Evolutionary conservation across 1,140 invertebrate genomes (phyloP), one percentile per base, ranked within the genome.

Genomic region (Popillia japonica): DNA sequence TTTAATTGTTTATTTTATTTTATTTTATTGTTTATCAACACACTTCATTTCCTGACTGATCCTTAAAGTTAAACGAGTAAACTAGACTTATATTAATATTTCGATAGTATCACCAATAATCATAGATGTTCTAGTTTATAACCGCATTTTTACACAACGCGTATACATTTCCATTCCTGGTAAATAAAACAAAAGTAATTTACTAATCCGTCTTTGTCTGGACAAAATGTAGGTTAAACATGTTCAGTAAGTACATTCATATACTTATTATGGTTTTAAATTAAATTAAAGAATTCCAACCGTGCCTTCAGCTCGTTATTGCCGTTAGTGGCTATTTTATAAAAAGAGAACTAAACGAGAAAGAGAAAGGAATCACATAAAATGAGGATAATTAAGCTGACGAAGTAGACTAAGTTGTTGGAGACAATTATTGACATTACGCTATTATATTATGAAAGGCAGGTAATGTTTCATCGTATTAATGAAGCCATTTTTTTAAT

Each of bases 161-260:
- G n/a, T n/a, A n/a, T n/a, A n/a, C n/a, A n/a, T n/a, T n/a, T n/a
- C n/a, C n/a, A n/a, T n/a, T n/a, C n/a, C n/a, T n/a, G n/a, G 44
- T 48, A 48, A 48, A 48, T 48, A 48, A 48, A n/a, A n/a, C 44
- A n/a, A 48, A 48, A 48, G 17, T n/a, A 48, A 48, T 48, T 48
- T 48, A 48, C 44, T 0, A 48, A 48, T 14, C 4, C 44, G 44
- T 9, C 17, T 14, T 48, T 48, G 44, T n/a, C 17, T 48, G 11
- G 41, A n/a, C 14, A 14, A 48, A 48, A 48, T 48, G 8, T 48
- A n/a, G 44, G 44, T 48, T 3, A 48, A 11, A 48, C 10, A 14
- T 48, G 11, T 48, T 14, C 44, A 48, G 17, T n/a, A n/a, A 48
- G 44, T n/a, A 48, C 11, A n/a, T 48, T 14, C 11, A 48, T 14